These are phyloP conservation scores for Bolinopsis microptera DNA, from an alignment of 37 sponge, comb jelly and placozoan genomes.

Conservation along the genomic window DNA sequence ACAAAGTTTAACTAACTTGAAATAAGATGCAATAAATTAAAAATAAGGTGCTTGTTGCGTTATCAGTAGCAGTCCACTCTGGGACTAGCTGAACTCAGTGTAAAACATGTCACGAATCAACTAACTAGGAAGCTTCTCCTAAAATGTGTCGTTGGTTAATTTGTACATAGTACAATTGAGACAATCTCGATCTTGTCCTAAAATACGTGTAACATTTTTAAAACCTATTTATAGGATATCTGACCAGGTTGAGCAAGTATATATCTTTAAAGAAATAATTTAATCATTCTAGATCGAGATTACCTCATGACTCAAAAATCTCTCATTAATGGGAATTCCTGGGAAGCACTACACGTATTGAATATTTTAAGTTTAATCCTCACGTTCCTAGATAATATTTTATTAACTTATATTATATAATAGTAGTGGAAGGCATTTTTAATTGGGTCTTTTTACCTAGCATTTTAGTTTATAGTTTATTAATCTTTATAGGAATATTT, in stretches of 20 bases:
- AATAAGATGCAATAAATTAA: no score
- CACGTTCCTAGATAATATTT: no score
- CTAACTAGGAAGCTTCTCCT: neutral
- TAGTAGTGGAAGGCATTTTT: no score
- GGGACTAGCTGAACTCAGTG: neutral
- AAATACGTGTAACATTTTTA: neutral
- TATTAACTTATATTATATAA: no score
- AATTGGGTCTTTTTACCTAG: no score
- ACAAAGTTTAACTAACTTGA: no score
- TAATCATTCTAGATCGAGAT: neutral
- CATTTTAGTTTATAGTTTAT: no score
- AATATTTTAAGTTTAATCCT: no score
- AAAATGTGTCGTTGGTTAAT: neutral
- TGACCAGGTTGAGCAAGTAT: no score
- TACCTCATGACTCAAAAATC: neutral
- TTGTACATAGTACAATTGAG: neutral
- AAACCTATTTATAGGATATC: no score
- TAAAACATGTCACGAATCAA: neutral
- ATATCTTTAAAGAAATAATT: neutral
- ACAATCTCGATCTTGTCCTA: neutral
- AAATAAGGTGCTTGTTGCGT: neutral
- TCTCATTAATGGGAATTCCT: neutral
- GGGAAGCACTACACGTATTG: no score
- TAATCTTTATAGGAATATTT: no score
- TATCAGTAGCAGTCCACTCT: neutral